Percentiles rank a stretch among this genome's conserved stretches.
These are phyloP conservation scores for Clistopyga incitator DNA, from an alignment of 2,888 invertebrate species.

Conservation along the genomic window DNA sequence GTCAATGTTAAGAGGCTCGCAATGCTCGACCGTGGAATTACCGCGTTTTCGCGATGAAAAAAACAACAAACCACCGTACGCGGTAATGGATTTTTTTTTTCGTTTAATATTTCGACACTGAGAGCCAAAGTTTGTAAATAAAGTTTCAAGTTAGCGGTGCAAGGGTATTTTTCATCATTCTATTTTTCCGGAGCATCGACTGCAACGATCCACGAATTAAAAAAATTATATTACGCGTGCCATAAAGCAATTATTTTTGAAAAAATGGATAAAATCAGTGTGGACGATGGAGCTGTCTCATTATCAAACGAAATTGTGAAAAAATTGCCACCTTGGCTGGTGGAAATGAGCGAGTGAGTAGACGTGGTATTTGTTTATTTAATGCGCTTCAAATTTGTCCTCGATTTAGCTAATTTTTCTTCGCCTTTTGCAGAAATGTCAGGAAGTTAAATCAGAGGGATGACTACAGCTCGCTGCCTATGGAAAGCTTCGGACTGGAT, in stretches of 20 bases:
- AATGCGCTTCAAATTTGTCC: background rate
- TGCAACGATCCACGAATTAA: background rate
- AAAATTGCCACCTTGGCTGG: slow-evolving; percentile 75
- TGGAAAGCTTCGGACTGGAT: slow-evolving; percentile 44
- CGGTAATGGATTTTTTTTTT: slow-evolving; percentile 40
- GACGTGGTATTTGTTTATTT: background rate
- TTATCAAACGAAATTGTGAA: slow-evolving; percentile 62
- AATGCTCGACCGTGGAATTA: slow-evolving; percentile 49
- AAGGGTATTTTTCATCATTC: background rate
- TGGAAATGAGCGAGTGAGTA: slow-evolving; percentile 77
- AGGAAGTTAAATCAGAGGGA: slow-evolving; percentile 70
- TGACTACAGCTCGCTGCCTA: slow-evolving; percentile 63
- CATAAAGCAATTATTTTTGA: background rate
- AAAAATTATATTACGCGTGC: slow-evolving; percentile 1
- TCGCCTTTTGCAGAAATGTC: slow-evolving; percentile 67
- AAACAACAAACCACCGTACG: slow-evolving; percentile 37
- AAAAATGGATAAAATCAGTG: slow-evolving; percentile 64
- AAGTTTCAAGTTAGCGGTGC: background rate
- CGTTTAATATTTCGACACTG: slow-evolving; percentile 10
- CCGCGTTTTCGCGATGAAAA: slow-evolving; percentile 50
- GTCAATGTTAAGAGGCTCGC: slow-evolving; percentile 55
- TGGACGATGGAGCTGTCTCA: slow-evolving; percentile 56
- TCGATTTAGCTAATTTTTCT: background rate
- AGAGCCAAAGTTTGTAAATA: background rate
- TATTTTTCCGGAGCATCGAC: background rate